Conservation (phyloP, 1,140 invertebrate genomes). For the Lasaia peninsularis region DNA sequence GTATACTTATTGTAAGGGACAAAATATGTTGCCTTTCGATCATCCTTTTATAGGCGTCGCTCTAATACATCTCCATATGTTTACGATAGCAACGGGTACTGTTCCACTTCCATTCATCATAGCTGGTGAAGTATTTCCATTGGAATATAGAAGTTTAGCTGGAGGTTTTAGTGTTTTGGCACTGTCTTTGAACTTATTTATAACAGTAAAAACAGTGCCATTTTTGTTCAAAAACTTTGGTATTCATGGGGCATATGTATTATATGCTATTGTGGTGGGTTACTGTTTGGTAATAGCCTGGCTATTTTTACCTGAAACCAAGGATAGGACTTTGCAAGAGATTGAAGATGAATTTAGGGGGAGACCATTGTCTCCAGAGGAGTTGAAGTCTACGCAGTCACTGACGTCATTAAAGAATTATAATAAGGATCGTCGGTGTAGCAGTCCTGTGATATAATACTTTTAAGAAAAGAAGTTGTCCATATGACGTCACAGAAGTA, state of each 20-base stretch:
- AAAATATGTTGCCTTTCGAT: constrained; percentile 38
- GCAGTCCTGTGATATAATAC: neutral
- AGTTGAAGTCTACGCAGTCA: constrained; percentile 31
- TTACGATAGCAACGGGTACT: constrained; percentile 47
- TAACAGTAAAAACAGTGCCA: constrained; percentile 45
- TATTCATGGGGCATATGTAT: constrained; percentile 39
- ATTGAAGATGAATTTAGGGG: constrained; percentile 49
- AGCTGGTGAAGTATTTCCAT: constrained; percentile 51
- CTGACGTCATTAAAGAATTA: constrained; percentile 3
- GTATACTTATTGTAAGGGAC: constrained; percentile 38
- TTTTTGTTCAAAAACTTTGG: constrained; percentile 34
- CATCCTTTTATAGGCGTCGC: constrained; percentile 37
- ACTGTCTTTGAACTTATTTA: constrained; percentile 37
- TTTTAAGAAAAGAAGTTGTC: too few species aligned
- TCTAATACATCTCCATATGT: constrained; percentile 46
- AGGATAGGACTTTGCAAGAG: constrained; percentile 42
- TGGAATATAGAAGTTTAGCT: constrained; percentile 48
- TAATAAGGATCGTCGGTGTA: neutral
- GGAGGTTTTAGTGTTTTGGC: constrained; percentile 44
- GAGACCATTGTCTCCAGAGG: constrained; percentile 29
- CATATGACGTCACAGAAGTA: too few species aligned
- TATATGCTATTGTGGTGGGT: constrained; percentile 31
- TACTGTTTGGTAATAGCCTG: constrained; percentile 32
- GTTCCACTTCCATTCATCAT: constrained; percentile 50
- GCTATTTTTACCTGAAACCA: constrained; percentile 44